These are phyloP conservation scores for Dinocampus coccinellae DNA, from an alignment of 2,888 invertebrate species.

Conservation along the genomic window DNA sequence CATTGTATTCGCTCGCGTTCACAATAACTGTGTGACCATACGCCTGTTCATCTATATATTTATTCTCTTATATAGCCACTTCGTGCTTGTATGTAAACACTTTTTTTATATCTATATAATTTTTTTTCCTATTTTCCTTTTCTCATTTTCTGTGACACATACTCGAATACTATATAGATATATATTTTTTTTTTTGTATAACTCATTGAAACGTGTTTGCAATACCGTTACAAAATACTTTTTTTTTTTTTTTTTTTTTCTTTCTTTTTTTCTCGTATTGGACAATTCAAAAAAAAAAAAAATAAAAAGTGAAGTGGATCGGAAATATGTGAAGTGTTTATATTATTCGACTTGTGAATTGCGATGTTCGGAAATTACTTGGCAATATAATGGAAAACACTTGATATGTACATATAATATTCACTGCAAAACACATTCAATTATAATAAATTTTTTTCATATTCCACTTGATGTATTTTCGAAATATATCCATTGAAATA, in stretches of 20 bases:
- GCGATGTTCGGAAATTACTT: constrained; percentile 37
- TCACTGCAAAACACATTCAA: too few relatives aligned
- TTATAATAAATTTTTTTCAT: too few relatives aligned
- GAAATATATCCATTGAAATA: too few relatives aligned
- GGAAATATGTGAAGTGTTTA: constrained; percentile 12
- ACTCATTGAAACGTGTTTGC: constrained; percentile 10
- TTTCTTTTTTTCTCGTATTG: constrained; percentile 20
- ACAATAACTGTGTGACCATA: constrained; percentile 29
- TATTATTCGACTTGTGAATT: constrained; percentile 39
- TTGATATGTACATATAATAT: constrained; percentile 14
- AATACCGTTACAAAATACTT: neutral
- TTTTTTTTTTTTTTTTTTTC: too few relatives aligned
- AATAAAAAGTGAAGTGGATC: constrained; percentile 5
- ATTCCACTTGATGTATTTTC: too few relatives aligned
- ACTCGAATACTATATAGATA: neutral
- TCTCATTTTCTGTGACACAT: neutral
- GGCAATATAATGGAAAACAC: neutral
- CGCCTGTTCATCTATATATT: neutral
- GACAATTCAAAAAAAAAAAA: constrained; percentile 28
- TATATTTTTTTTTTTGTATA: constrained; percentile 20
- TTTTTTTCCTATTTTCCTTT: neutral
- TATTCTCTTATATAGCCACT: neutral
- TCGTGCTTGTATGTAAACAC: neutral
- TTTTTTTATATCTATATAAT: neutral
- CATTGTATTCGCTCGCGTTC: constrained; percentile 18